These are phyloP conservation scores for Cichlasoma orientale DNA, from an alignment of 2,797 vertebrate species.

Conservation along the genomic window DNA sequence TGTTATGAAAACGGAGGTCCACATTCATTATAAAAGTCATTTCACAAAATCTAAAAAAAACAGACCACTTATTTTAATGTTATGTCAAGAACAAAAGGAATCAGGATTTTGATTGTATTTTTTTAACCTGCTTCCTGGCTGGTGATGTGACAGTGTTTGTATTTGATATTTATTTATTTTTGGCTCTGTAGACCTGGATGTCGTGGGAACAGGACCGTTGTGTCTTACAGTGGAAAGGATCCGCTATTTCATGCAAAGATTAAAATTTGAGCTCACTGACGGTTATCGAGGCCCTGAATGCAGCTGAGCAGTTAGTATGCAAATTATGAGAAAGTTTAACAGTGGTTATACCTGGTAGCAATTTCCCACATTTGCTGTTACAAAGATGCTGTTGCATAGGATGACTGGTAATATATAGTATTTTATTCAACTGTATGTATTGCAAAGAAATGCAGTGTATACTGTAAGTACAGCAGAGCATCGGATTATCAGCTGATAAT, in stretches of 20 bases:
- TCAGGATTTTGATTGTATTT: neutral
- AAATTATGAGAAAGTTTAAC: too few relatives aligned
- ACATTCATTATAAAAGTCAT: slow-evolving; percentile 40
- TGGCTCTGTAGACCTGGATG: neutral
- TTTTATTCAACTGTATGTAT: neutral
- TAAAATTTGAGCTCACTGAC: too few relatives aligned
- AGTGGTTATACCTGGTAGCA: too few relatives aligned
- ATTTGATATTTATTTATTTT: too few relatives aligned
- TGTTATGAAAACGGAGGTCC: slow-evolving; percentile 56
- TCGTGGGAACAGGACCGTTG: neutral
- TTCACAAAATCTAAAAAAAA: slow-evolving; percentile 42
- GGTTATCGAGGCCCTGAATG: neutral
- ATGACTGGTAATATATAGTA: neutral
- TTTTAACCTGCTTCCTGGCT: neutral
- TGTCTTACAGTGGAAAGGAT: neutral
- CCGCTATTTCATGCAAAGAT: neutral
- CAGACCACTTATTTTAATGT: neutral
- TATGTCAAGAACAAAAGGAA: neutral
- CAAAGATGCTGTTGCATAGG: neutral
- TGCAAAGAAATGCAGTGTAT: neutral
- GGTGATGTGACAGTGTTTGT: neutral
- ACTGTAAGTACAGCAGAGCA: neutral
- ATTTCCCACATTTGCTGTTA: too few relatives aligned
- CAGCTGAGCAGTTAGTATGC: neutral
- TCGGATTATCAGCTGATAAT: slow-evolving; percentile 26